These are phyloP conservation scores for Corythucha ciliata DNA, from an alignment of 2,888 invertebrate species.

Conservation along the genomic window DNA sequence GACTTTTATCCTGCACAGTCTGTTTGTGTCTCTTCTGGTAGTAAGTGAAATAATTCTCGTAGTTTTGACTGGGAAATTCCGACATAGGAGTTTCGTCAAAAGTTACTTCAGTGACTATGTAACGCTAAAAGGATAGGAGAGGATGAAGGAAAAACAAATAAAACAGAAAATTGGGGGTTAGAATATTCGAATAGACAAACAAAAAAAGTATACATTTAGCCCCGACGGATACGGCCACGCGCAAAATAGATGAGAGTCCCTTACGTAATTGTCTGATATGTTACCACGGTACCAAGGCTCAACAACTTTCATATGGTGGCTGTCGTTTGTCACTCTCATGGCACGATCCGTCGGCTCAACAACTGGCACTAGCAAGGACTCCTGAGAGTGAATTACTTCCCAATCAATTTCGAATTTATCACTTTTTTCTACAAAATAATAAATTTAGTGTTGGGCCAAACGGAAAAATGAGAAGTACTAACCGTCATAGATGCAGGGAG, in stretches of 20 bases:
- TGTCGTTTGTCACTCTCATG: constrained; percentile 48
- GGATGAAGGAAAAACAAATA: too few relatives aligned
- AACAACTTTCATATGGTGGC: constrained; percentile 65
- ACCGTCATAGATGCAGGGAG: constrained; percentile 35
- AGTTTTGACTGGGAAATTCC: constrained; percentile 54
- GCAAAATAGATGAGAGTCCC: too few relatives aligned
- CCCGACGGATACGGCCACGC: too few relatives aligned
- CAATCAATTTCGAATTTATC: constrained; percentile 48
- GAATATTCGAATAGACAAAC: too few relatives aligned
- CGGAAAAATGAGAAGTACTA: not conserved
- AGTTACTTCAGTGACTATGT: constrained; percentile 61
- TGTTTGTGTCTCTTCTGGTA: constrained; percentile 64
- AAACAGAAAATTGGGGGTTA: too few relatives aligned
- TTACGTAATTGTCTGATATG: too few relatives aligned
- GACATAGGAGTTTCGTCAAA: constrained; percentile 56
- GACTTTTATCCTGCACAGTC: constrained; percentile 51
- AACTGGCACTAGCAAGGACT: constrained; percentile 26
- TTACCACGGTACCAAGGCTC: constrained; percentile 82
- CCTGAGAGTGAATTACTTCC: constrained; percentile 41
- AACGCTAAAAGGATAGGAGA: constrained; percentile 42
- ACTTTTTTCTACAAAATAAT: constrained; percentile 17
- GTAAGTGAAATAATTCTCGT: constrained; percentile 60
- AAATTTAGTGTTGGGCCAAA: not conserved
- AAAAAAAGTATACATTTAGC: too few relatives aligned
- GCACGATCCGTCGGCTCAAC: constrained; percentile 39